Percentiles rank a stretch among this genome's conserved stretches.
Evolutionary conservation across 2,797 vertebrate species (phyloP).

Genomic region (Lepilemur septentrionalis): DNA sequence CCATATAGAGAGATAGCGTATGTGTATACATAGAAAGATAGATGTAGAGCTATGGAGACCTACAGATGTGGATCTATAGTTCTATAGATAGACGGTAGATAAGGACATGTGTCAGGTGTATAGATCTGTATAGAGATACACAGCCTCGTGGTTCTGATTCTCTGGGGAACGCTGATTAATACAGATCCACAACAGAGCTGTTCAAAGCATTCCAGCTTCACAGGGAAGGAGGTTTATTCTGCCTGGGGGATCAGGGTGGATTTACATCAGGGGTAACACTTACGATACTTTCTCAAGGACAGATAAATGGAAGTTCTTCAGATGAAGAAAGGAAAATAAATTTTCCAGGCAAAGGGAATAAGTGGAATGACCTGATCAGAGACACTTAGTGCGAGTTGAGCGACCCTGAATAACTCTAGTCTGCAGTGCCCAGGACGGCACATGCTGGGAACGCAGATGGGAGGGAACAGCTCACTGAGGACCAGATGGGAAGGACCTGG

Average conservation of each 20-base stretch:
- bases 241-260: background rate
- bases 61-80: background rate
- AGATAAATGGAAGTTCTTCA: background rate
- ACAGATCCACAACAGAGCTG: background rate
- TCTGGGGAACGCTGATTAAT: background rate
- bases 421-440: too few species aligned
- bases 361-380: background rate
- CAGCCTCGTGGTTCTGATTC: background rate
- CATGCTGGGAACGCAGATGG: too few species aligned
- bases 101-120: background rate
- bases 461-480: background rate
- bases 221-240: background rate
- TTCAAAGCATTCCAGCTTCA: background rate
- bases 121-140: background rate
- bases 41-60: background rate
- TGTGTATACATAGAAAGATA: background rate
- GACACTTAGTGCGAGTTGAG: rapidly evolving
- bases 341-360: background rate
- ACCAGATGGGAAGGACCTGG: background rate
- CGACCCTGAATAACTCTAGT: background rate
- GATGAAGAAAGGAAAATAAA: background rate
- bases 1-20: background rate
- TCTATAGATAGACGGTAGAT: background rate
- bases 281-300: background rate
- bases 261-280: background rate